Base-by-base conservation (phyloP, 2,888 invertebrate species). In the Sthenelais limicola region DNA sequence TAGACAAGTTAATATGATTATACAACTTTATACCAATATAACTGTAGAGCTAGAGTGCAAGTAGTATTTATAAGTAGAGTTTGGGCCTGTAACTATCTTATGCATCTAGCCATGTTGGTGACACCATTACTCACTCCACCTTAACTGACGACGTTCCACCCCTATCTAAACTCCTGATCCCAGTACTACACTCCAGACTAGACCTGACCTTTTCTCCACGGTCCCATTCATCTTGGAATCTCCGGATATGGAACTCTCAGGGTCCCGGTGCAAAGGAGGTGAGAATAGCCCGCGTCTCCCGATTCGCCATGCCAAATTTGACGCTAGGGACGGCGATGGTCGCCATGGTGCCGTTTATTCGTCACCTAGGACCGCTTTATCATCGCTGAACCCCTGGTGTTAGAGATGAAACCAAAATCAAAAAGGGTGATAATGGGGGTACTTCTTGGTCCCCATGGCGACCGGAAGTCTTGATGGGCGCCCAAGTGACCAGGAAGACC, bases 231-330 rank as follows among this genome's bases (percentile, higher is more conserved):
- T 56, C 56, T 56, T 32, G 32, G 32, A 28, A 9, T n/a, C 56
- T 30, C 30, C 32, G 56, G 32, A 56, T 33, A 33, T 32, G 33
- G 56, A 56, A 56, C 56, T 56, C 56, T 56, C 56, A 12, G 12
- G 56, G 56, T 56, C 56, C 32, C 32, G 56, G 32, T 33, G n/a
- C 33, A 56, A 56, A 56, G 56, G 56, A 56, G 56, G 56, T 28
- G 56, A 56, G 33, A 56, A 56, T 56, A 28, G 30, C 56, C 33
- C 56, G 32, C 18, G 32, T 32, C 30, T 32, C 56, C 32, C 56
- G 32, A 33, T 33, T 33, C 32, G 56, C 33, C 52, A 12, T 24
- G 56, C 56, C 56, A 5, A 56, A 56, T 56, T 28, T 56, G 56
- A 32, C 56, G 56, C 32, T 15, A 32, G 56, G 56, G 56, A 56